These are phyloP conservation scores for Branchinecta sandiegonensis DNA, from an alignment of 2,888 invertebrate species.

Conservation along the genomic window DNA sequence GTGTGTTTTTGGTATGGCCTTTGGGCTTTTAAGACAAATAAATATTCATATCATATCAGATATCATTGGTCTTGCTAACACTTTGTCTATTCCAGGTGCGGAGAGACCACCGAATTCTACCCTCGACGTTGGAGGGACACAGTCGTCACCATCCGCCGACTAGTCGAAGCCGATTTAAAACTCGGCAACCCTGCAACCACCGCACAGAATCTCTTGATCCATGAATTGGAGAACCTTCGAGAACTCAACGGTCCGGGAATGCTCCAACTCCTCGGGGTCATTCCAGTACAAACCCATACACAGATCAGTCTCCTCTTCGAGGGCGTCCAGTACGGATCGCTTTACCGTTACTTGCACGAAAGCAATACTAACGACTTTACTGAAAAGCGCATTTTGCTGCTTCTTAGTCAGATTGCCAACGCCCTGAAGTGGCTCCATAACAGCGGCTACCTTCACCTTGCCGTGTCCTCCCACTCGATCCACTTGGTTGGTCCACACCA, in stretches of 20 bases:
- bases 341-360: neutral
- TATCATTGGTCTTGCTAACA: no score
- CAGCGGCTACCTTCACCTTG: neutral
- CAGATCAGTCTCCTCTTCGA: neutral
- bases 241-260: neutral
- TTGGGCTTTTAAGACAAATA: no score
- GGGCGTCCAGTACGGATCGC: neutral
- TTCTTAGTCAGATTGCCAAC: constrained; percentile 9
- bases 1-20: no score
- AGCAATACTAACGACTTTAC: no score
- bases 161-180: constrained; percentile 7
- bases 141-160: neutral
- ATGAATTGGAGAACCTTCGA: constrained; percentile 9
- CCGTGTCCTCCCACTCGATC: neutral
- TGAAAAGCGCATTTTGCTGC: no score
- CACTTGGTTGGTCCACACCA: constrained; percentile 7
- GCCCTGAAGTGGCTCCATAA: neutral
- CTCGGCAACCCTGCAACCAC: neutral
- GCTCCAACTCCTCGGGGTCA: neutral
- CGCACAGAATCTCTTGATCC: constrained; percentile 2
- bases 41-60: no score
- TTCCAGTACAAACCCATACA: neutral
- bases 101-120: neutral
- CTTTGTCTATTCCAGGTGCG: neutral
- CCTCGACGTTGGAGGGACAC: neutral